A percentile compares a stretch with the other conserved stretches of the same genome.
phyloP scores from a whole-genome alignment of 2,888 invertebrate species.

The Leistus spinibarbis region DNA sequence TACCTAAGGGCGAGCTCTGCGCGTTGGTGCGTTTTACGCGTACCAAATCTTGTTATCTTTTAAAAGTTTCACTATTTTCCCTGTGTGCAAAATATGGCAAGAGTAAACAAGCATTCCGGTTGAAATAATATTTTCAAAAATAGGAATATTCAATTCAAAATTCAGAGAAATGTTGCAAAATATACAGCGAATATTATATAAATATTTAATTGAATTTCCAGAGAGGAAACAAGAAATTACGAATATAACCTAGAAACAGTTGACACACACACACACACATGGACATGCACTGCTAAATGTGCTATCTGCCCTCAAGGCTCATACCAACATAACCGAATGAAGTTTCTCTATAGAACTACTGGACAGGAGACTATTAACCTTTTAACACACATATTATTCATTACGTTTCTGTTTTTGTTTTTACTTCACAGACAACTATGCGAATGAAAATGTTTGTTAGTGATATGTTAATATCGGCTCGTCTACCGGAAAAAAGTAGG shows the following conservation, averaged over 20 bases:
- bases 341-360: slow-evolving; percentile 13
- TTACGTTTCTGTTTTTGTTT: neutral
- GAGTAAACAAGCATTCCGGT: too few species aligned
- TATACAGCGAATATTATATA: too few species aligned
- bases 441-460: neutral
- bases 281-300: neutral
- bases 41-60: too few species aligned
- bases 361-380: slow-evolving; percentile 31
- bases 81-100: too few species aligned
- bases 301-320: neutral
- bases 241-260: neutral
- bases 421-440: neutral
- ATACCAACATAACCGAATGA: slow-evolving; percentile 11
- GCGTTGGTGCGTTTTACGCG: too few species aligned
- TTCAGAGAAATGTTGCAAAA: too few species aligned
- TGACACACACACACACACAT: neutral
- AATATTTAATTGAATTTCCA: too few species aligned
- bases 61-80: too few species aligned
- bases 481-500: slow-evolving; percentile 22
- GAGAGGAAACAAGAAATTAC: neutral
- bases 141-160: too few species aligned
- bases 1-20: too few species aligned
- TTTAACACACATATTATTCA: slow-evolving; percentile 31
- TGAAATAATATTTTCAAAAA: too few species aligned
- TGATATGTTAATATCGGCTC: neutral